Evolutionary conservation across 92 coral and sea anemone species (phyloP), one percentile per base, ranked within the genome.

Genomic region (Palythoa grandiflora): DNA sequence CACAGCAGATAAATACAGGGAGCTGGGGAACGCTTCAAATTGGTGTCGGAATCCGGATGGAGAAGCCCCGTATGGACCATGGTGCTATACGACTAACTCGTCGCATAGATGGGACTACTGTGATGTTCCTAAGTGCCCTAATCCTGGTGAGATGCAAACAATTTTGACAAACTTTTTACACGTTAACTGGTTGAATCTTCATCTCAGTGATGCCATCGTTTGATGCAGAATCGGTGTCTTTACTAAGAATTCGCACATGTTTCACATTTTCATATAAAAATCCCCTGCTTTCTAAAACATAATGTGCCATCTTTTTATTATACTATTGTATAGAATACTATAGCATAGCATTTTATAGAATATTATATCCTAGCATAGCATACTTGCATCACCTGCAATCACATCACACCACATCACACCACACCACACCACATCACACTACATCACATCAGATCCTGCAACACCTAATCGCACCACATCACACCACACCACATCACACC

Each of bases 1-100:
- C 65, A 16, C 80, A 37, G 19, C 85, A 51, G 78, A 89, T 36
- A 79, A 84, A 59, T 94, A 87, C 80, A 90, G 87, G 9, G 94
- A 89, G 44, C 88, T 92, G 10, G 84, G 68, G 76, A 84, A 89
- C 66, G 92, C 93, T 14, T 68, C 89, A 44, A 94, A 94, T 72
- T 94, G 73, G 83, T 94, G 96, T 68, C 93, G 96, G 15, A 94
- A 94, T 65, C 94, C 94, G n/a, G 93, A 90, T 10, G 92, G 93
- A 68, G 88, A 91, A 68, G 92, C 90, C 54, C 94, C 92, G 15
- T 38, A 88, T 71, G 89, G 96, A 72, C 94, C 96, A 28, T 94
- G 96, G 94, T 94, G 96, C 68, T 94, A 87, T 65, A 94, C 96
- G 3, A 87, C 93, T 4, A 84, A 79, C 83, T 89, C 80, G 1